Evolutionary conservation across 2,113 vertebrate species (phyloP), one percentile per base, ranked within the genome.

Genomic region (Gopherus evgoodei): DNA sequence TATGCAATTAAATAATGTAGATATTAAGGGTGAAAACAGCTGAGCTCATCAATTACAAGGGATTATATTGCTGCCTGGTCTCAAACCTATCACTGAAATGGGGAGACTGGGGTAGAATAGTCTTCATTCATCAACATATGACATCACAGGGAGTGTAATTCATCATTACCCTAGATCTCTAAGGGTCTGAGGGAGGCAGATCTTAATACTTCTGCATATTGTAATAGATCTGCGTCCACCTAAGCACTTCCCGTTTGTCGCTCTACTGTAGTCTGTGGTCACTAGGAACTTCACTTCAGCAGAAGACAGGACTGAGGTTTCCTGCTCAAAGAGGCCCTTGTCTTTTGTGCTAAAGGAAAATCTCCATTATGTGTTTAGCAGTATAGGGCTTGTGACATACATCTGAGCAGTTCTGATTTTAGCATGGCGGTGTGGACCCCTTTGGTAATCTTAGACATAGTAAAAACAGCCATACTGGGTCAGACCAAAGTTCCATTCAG

Each of bases 21-120:
- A 93, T 95, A 96, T 96, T 88, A 96, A 94, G 90, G 83, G 89
- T 72, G 89, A 78, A 95, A 83, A 94, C 85, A 96, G 86, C 94
- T 80, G 92, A 95, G 88, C 79, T 87, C 94, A 91, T 94, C 96
- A 93, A 75, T 94, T 91, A 85, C 5, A 29, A 87, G 88, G 95
- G 91, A 90, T 90, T 94, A 89, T 93, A 44, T 79, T 81, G 75
- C 93, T 94, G 90, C 83, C 90, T 52, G 31, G 69, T 86, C 95
- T 96, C 65, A 52, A 95, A 97, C 96, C 81, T 75, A 95, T 97
- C 95, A 95, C 87, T 92, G 90, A 81, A 94, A 94, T 79, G 92
- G 81, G 92, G 69, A 85, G 25, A 8, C 42, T 84, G 81, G 94
- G 96, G 86, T 95, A 95, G 91, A 80, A 79, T 59, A 54, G 90